Conservation (phyloP, 2,797 vertebrate genomes). For the Hylomyscus alleni region DNA sequence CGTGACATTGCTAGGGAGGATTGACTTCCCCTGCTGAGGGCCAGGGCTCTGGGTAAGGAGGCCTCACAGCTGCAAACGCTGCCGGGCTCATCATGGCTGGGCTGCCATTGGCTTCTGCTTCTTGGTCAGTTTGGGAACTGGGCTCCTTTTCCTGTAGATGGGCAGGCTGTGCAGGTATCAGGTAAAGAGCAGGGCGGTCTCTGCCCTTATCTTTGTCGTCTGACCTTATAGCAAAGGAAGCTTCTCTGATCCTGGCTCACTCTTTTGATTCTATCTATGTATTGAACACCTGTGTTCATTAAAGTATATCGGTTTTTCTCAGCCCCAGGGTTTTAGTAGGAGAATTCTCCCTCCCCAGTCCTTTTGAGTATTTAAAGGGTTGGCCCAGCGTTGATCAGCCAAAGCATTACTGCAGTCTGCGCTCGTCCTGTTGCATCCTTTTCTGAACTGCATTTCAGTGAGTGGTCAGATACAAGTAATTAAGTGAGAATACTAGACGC, state of each 20-base stretch:
- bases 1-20: neutral
- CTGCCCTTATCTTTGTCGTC: slow-evolving; percentile 9
- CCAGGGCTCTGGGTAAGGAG: neutral
- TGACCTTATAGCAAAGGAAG: neutral
- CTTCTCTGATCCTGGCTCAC: neutral
- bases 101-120: slow-evolving; percentile 62
- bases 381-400: neutral
- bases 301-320: slow-evolving; percentile 38
- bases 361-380: slow-evolving; percentile 5
- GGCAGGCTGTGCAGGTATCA: neutral
- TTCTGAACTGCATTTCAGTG: neutral
- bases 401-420: slow-evolving; percentile 76
- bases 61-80: neutral
- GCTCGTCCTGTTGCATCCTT: slow-evolving; percentile 72
- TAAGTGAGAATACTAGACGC: neutral
- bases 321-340: neutral
- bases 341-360: slow-evolving; percentile 27
- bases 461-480: neutral
- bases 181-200: neutral
- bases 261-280: slow-evolving; percentile 43
- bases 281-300: neutral
- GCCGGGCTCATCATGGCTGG: slow-evolving; percentile 29
- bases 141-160: slow-evolving; percentile 23
- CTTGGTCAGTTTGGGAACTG: slow-evolving; percentile 59
- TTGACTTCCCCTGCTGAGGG: neutral